Base-by-base conservation (phyloP, 1,140 invertebrate species). In the Artemia franciscana region DNA sequence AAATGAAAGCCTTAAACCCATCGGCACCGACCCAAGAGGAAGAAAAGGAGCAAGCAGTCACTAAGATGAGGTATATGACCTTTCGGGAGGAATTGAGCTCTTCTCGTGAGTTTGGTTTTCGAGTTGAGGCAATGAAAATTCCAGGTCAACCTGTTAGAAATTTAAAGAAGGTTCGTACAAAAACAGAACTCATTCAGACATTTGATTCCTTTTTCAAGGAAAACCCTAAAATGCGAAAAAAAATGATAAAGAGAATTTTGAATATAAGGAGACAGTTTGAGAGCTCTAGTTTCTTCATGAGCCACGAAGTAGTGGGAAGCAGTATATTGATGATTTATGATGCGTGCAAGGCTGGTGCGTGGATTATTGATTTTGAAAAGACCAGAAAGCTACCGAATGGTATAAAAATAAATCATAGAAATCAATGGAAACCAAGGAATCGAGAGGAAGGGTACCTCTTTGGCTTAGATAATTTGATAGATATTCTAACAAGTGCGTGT, bases 281-380 rank as follows among this genome's bases (percentile, higher is more conserved):
- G 70, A 76, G 80, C 57, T 94, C 89, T 0, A 74, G 82, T 12
- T 96, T 92, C 73, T 96, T 96, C 72, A 79, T 80, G 63, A 81
- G 75, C 26, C 90, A 95, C 70, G 92, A 97, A 78, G 88, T 95
- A 25, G 84, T 97, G 67, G 93, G 93, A 23, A 92, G 88, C 73
- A 92, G 88, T 73, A 81, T 97, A 65, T 84, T 97, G 62, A 86
- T 97, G 68, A 86, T 97, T 27, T 91, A 92, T 70, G 91, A 96
- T 71, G 79, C 85, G 63, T 79, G 39, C n/a, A 82, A 83, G 66
- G 85, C 88, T 3, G 87, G 88, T 60, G 86, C 86, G 3, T 97
- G 91, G 91, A 77, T 97, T 64, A 97, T 97, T 62, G 93, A 97
- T 71, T 97, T 97, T 75, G 91, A 88, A 15, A 96, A 96, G 70